Base-by-base conservation (phyloP, 2,113 vertebrate genomes). In the Melanocharis versteri region DNA sequence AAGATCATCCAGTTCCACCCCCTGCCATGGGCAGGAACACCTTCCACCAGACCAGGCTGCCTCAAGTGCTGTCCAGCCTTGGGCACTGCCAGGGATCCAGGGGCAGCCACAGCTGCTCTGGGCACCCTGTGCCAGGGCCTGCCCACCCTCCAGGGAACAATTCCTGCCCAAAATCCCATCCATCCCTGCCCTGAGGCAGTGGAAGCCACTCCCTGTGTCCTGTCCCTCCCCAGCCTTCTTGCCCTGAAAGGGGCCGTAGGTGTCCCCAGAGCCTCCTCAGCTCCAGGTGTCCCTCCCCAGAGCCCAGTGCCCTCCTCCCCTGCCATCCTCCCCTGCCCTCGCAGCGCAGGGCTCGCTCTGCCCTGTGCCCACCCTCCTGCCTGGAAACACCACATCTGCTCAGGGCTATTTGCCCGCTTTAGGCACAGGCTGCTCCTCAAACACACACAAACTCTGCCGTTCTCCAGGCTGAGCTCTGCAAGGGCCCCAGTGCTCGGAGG, bases 341-440 rank as follows among this genome's bases (percentile, higher is more conserved):
- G 2, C 5, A 3, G 37, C n/a, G 23, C 58, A 26, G 15, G 23
- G 35, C 13, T 18, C 0, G 0, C 70, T 24, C 53, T 11, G 26
- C 31, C 83, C 47, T 3, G 17, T 4, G 40, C 27, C 10, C 35
- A 7, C 27, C n/a, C 57, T 39, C 20, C 19, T 66, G 33, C 50
- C 3, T 3, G 30, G 28, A 27, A 31, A 4, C 42, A 15, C 37
- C 12, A 0, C 4, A 3, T 10, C 27, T 11, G 22, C 1, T 5
- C 9, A 2, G 9, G 6, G 10, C 12, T 2, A 4, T 27, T 1
- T 22, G 30, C 14, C 31, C 0, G 0, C 37, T 28, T 6, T 12
- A 13, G 5, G 15, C 2, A 0, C 3, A 1, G 57, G 42, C 21
- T 72, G 68, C 39, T 58, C 39, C 60, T 21, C 69, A 24, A 28